Evolutionary conservation across 2,888 invertebrate species (phyloP), one percentile per base, ranked within the genome.

Genomic region (Ochropleura leucogaster): DNA sequence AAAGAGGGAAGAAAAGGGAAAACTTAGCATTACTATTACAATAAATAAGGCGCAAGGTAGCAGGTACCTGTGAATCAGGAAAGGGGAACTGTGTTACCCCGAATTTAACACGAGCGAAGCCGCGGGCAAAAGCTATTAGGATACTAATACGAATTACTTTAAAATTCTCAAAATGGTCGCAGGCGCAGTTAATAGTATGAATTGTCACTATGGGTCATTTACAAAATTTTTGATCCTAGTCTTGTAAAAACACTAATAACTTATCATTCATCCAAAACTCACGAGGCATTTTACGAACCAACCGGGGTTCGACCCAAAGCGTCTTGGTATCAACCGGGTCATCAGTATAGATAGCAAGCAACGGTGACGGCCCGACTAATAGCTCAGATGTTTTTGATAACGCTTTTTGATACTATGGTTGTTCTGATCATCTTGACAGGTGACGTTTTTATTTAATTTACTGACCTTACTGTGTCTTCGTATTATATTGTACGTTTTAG

Each of bases 341-440:
- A 80, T 74, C 69, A 10, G 67, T 70, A 64, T 60, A 51, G 69
- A 72, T 64, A 60, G 30, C 30, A 30, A 30, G 40, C 67, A 72
- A 46, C 44, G 14, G 67, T 40, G 67, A 60, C 72, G 72, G 60
- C 10, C 42, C 46, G 62, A 10, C 68, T 83, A 80, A 80, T 84
- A 68, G 72, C 60, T 77, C 55, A 14, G 84, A 83, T 80, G 49
- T 47, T 79, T 68, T 44, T 72, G 82, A 82, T 82, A 83, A 83
- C 60, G 40, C 40, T 76, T n/a, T n/a, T n/a, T n/a, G n/a, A n/a
- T n/a, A 53, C 63, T 53, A 51, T n/a, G 57, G 18, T n/a, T 72
- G 44, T 60, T 59, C 60, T 40, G 60, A 70, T 73, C 30, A 71
- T 80, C 69, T 83, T 66, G 51, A 6, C 66, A 64, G 66, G 44